phyloP scores from a whole-genome alignment of 2,888 invertebrate species.

The Boloria euphrosyne region DNA sequence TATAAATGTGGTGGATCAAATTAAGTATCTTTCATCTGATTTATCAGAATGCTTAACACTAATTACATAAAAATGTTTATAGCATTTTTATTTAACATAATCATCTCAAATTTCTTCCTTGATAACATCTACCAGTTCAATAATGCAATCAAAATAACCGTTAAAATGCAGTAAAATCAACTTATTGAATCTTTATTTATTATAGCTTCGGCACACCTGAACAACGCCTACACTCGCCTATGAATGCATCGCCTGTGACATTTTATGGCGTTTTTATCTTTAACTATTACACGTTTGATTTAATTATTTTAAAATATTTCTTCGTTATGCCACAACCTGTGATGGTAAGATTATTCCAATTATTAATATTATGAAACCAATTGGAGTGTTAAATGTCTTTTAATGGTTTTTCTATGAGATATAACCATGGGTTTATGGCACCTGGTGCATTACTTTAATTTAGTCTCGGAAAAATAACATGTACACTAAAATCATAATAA shows the following conservation, averaged over 20 bases:
- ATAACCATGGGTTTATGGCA: no score
- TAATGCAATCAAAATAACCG: constrained; percentile 23
- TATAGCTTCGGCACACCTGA: constrained; percentile 15
- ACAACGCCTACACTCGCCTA: constrained; percentile 32
- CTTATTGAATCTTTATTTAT: constrained; percentile 27
- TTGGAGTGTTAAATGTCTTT: no score
- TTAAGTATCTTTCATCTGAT: constrained; percentile 9
- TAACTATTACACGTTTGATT: constrained; percentile 14
- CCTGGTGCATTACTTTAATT: not conserved
- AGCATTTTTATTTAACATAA: not conserved
- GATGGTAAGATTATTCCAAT: not conserved
- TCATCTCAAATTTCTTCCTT: not conserved
- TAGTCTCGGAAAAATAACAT: not conserved
- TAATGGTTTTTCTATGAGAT: no score
- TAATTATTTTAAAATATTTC: constrained; percentile 2
- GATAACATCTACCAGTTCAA: constrained; percentile 7
- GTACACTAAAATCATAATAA: no score
- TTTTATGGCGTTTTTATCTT: constrained; percentile 18
- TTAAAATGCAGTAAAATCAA: constrained; percentile 21
- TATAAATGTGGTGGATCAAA: not conserved
- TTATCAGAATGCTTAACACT: constrained; percentile 6
- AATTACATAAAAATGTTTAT: constrained; percentile 10
- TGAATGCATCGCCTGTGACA: constrained; percentile 15
- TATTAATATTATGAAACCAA: no score
- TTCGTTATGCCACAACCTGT: not conserved